Evolutionary conservation across 53 echinoderm and acorn worm species (phyloP).

Genomic region (Echinarachnius parma): DNA sequence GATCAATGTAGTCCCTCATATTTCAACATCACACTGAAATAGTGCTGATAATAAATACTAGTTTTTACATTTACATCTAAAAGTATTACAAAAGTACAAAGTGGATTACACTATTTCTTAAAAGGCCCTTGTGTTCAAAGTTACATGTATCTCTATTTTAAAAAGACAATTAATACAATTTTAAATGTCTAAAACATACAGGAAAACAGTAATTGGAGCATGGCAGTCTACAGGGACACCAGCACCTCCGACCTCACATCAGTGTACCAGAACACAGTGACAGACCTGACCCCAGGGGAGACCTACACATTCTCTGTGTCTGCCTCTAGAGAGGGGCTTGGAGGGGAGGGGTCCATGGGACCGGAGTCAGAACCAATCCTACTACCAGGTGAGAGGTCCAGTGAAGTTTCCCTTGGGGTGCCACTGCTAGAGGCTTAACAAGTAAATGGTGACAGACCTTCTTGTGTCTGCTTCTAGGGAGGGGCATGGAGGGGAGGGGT

Average conservation of each 20-base stretch:
- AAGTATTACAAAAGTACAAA: too few relatives aligned
- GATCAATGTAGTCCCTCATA: too few relatives aligned
- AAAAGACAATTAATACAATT: too few relatives aligned
- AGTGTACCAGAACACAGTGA: constrained; percentile 21
- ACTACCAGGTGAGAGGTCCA: neutral
- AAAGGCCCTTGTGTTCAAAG: too few relatives aligned
- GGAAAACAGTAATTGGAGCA: neutral
- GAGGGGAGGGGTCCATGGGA: constrained; percentile 11
- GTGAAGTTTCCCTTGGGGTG: too few relatives aligned
- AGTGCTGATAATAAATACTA: too few relatives aligned
- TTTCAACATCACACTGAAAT: too few relatives aligned
- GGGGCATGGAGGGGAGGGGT: constrained; percentile 27
- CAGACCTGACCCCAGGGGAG: constrained; percentile 12
- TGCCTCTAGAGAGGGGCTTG: constrained; percentile 20
- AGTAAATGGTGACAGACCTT: constrained; percentile 14
- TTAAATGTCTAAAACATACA: too few relatives aligned
- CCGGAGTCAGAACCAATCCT: neutral
- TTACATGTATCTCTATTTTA: too few relatives aligned
- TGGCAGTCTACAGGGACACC: neutral
- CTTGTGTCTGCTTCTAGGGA: constrained; percentile 26
- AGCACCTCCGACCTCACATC: neutral
- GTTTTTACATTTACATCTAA: too few relatives aligned
- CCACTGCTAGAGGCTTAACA: too few relatives aligned
- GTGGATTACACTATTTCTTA: too few relatives aligned
- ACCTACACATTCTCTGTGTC: constrained; percentile 35